A percentile compares a stretch with the other conserved stretches of the same genome.
Conservation (phyloP, 2,113 vertebrate genomes). For the Passerina amoena region DNA sequence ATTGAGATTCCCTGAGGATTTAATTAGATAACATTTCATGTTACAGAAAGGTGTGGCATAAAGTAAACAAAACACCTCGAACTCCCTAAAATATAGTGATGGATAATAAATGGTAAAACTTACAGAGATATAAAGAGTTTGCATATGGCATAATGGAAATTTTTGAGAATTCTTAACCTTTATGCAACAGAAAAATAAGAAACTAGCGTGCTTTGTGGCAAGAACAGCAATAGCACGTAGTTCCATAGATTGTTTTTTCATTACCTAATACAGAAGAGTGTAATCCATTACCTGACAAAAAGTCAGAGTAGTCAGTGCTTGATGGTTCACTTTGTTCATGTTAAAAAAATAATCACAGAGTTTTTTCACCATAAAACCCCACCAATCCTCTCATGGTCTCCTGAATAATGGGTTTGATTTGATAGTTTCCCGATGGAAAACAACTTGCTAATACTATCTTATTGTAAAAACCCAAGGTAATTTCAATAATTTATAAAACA, state of each 20-base stretch:
- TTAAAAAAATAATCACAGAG: neutral
- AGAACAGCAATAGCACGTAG: neutral
- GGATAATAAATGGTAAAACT: neutral
- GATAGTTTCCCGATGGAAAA: neutral
- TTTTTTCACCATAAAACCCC: fast-evolving
- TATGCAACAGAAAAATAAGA: neutral
- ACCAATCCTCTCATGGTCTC: neutral
- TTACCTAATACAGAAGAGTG: neutral
- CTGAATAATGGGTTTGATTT: neutral
- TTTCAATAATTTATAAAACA: neutral
- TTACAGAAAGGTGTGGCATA: neutral
- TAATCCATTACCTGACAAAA: neutral
- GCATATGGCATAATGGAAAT: neutral
- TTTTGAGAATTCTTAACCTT: neutral
- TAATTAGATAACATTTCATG: neutral
- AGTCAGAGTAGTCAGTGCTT: neutral
- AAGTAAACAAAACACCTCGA: neutral
- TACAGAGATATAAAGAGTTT: neutral
- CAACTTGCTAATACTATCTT: neutral
- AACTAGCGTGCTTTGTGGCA: fast-evolving
- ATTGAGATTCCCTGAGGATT: neutral
- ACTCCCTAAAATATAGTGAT: neutral
- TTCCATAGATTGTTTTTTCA: neutral
- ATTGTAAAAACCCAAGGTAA: fast-evolving
- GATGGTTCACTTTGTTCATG: neutral